Conservation (phyloP, 2,113 vertebrate species). For the Lichenostomus cassidix region DNA sequence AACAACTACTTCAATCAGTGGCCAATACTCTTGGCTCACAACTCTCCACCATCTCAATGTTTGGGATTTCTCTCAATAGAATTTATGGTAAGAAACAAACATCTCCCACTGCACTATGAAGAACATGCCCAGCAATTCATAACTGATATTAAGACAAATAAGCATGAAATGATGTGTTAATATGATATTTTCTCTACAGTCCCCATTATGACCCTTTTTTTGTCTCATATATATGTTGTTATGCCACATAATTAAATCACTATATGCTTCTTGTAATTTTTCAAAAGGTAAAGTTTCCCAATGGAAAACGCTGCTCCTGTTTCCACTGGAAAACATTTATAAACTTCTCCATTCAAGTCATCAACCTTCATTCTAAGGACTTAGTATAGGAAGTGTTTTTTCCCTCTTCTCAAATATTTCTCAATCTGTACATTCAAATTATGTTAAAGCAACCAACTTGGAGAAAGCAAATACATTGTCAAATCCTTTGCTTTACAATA, state of each 20-base stretch:
- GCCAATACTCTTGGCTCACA: neutral
- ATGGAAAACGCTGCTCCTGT: neutral
- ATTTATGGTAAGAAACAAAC: neutral
- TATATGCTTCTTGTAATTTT: neutral
- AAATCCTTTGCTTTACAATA: neutral
- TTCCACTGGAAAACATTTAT: neutral
- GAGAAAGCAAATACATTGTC: neutral
- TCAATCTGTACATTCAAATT: neutral
- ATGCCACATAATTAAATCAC: neutral
- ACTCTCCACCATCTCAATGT: neutral
- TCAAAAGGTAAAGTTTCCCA: neutral
- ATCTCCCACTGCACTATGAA: neutral
- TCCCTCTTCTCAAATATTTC: neutral
- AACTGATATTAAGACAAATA: fast-evolving
- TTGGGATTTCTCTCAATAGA: neutral
- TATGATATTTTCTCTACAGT: neutral
- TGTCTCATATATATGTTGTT: neutral
- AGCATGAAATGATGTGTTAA: neutral
- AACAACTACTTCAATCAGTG: neutral
- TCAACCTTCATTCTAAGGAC: neutral
- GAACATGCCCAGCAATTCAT: neutral
- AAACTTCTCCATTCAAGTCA: neutral
- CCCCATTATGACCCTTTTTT: neutral
- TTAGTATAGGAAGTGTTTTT: neutral
- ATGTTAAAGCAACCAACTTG: neutral